A percentile compares a stretch with the other conserved stretches of the same genome.
phyloP scores from a whole-genome alignment of 1,140 invertebrate genomes.

The Zaprionus ornatus region DNA sequence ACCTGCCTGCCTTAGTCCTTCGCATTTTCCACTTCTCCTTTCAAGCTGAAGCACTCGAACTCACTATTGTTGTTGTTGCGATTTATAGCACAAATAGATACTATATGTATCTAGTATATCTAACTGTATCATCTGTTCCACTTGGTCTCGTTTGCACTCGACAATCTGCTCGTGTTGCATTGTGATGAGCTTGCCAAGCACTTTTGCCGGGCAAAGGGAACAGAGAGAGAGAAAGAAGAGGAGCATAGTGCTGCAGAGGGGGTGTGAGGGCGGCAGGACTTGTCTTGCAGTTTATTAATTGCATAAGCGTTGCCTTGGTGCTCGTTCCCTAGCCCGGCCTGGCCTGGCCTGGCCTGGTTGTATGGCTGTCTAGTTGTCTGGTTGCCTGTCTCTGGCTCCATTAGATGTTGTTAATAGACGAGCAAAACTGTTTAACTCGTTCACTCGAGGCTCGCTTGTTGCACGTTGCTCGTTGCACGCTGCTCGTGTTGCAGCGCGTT shows the following conservation, averaged over 20 bases:
- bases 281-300: conserved; percentile 61
- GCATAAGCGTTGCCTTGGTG: conserved; percentile 58
- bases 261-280: neutral
- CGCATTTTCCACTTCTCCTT: neutral
- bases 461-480: conserved; percentile 39
- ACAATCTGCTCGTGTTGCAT: conserved; percentile 8
- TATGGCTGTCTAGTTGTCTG: neutral
- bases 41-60: neutral
- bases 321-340: neutral
- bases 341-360: neutral
- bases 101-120: conserved; percentile 7
- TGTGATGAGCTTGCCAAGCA: conserved; percentile 10
- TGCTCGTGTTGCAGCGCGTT: conserved; percentile 12
- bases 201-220: neutral
- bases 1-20: neutral
- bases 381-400: conserved; percentile 60
- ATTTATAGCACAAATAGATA: neutral
- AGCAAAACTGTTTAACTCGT: conserved; percentile 72
- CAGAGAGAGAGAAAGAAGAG: neutral
- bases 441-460: conserved; percentile 28
- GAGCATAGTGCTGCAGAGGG: neutral
- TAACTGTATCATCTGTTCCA: conserved; percentile 24
- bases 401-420: conserved; percentile 72
- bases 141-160: neutral
- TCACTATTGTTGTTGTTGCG: neutral